A percentile compares a stretch with the other conserved stretches of the same genome.
Evolutionary conservation across 2,113 vertebrate genomes (phyloP).

Genomic region (Recurvirostra avosetta): DNA sequence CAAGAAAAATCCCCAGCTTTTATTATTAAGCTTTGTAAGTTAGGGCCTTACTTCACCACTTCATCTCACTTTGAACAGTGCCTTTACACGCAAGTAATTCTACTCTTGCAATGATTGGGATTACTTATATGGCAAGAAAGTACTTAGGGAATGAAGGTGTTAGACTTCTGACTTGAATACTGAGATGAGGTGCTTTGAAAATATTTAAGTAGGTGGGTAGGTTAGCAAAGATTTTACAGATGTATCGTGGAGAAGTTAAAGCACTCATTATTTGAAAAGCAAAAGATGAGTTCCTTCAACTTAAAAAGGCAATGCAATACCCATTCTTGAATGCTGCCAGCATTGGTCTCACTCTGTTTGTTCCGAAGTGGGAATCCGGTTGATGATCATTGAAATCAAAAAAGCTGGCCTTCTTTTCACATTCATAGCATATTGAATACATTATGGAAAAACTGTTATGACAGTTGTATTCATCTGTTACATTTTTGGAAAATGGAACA

Average conservation of each 20-base stretch:
- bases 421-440: background rate
- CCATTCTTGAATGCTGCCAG: background rate
- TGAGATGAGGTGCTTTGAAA: background rate
- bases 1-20: background rate
- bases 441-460: background rate
- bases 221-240: background rate
- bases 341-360: background rate
- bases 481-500: background rate
- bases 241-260: background rate
- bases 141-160: background rate
- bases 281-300: background rate
- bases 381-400: background rate
- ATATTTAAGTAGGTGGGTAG: background rate
- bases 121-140: background rate
- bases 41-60: background rate
- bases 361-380: background rate
- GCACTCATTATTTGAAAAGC: background rate
- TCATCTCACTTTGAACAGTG: background rate
- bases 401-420: background rate
- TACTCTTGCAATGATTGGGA: background rate
- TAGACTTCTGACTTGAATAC: background rate
- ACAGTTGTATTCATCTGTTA: constrained; percentile 11
- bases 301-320: background rate
- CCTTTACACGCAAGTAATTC: background rate
- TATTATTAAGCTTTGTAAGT: background rate